Evolutionary conservation across 2,888 invertebrate genomes (phyloP).

Genomic region (Tenthredo amoena): DNA sequence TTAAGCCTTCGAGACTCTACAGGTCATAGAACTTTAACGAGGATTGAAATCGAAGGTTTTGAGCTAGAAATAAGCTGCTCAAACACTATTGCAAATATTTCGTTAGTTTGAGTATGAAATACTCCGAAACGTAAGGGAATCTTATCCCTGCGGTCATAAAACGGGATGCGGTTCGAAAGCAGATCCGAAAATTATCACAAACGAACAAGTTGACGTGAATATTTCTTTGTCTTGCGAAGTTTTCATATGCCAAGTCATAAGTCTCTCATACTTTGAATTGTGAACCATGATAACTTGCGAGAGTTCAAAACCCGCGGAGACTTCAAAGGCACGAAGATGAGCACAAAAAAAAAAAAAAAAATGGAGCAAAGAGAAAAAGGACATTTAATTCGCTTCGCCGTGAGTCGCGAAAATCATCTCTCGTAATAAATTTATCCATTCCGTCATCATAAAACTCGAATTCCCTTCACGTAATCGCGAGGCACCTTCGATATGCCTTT

Average conservation of each 20-base stretch:
- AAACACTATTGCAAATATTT: background rate
- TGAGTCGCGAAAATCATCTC: background rate
- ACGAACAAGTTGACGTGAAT: background rate
- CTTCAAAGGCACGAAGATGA: background rate
- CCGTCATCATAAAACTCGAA: background rate
- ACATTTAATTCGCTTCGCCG: background rate
- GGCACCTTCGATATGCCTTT: too few species aligned
- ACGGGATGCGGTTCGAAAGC: background rate
- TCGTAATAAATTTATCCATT: background rate
- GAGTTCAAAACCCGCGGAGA: background rate
- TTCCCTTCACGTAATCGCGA: background rate
- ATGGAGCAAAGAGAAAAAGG: background rate
- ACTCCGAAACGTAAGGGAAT: background rate
- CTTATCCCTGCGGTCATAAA: background rate
- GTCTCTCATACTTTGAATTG: background rate
- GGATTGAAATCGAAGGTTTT: background rate
- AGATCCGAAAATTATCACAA: background rate
- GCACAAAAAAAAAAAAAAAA: background rate
- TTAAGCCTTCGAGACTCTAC: background rate
- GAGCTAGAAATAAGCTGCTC: constrained; percentile 2
- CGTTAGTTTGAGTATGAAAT: background rate
- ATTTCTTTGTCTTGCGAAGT: background rate
- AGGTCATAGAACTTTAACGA: background rate
- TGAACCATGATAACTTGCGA: background rate
- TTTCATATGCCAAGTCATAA: background rate